These are phyloP conservation scores for Aphelocoma coerulescens DNA, from an alignment of 2,113 vertebrate species.

Conservation along the genomic window DNA sequence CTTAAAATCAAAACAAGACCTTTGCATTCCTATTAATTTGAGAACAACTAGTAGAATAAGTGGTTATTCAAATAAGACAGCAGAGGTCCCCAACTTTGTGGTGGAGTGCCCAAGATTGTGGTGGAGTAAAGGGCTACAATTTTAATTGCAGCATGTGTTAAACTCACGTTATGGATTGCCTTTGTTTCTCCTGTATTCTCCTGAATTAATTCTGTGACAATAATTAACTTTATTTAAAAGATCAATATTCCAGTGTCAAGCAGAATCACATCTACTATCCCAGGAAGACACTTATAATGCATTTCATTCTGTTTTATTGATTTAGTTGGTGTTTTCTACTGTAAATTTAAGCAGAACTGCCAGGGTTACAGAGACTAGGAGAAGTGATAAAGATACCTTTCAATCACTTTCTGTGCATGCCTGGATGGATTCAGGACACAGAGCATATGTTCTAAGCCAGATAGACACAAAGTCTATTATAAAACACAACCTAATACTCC, in stretches of 20 bases:
- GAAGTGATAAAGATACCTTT: conserved; percentile 12
- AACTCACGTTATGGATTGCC: not conserved
- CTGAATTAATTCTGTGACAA: not conserved
- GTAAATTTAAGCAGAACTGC: conserved; percentile 12
- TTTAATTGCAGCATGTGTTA: not conserved
- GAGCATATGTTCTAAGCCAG: not conserved
- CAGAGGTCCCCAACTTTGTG: not conserved
- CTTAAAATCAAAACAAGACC: not conserved
- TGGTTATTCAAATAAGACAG: not conserved
- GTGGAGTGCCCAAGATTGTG: not conserved
- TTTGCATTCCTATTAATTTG: not conserved
- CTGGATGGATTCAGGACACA: not conserved
- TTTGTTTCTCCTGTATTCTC: not conserved
- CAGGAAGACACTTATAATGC: not conserved
- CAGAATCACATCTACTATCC: not conserved
- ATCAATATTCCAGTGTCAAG: not conserved
- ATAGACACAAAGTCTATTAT: not conserved
- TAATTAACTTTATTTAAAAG: not conserved
- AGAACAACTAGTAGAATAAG: not conserved
- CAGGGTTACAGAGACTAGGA: not conserved
- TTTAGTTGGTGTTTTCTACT: conserved; percentile 4
- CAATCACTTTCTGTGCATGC: not conserved
- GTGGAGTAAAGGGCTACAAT: not conserved
- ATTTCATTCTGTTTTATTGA: not conserved
- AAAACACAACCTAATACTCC: not conserved